Evolutionary conservation across 2,113 vertebrate species (phyloP), one percentile per base, ranked within the genome.

Genomic region (Apteryx owenii): DNA sequence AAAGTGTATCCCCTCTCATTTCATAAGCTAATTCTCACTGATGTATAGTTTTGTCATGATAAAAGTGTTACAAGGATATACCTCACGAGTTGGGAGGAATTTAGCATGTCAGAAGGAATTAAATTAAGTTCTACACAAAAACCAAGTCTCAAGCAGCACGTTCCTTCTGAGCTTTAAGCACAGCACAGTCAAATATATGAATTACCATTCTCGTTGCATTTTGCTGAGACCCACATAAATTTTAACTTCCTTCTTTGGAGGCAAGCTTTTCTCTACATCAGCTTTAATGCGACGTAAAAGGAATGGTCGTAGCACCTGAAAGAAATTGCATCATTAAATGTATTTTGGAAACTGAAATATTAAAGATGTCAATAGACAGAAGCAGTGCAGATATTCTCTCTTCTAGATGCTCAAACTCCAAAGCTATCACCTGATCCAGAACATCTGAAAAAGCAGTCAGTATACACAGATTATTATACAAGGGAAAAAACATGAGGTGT

Each of bases 151-250:
- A 36, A 66, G 69, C 51, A 94, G 50, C 70, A 54, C 44, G 6
- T 14, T 78, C 28, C 38, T 82, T 36, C 48, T 19, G 8, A 82
- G 48, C 64, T 13, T 82, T 28, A 78, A 56, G 26, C 54, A 70
- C 38, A 73, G 48, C 66, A 38, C 13, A 72, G 28, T 5, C 14
- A 54, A 51, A 5, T 11, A n/a, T 1, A 1, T 12, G 21, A n/a
- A 70, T 97, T 97, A 99, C 99, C 99, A 99, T 98, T 99, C 99
- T 95, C 99, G 98, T 44, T 99, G 99, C 99, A 99, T 99, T 98
- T 99, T 99, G 98, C 99, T 99, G 79, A 99, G 99, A 60, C 99
- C 99, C 58, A 99, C 99, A 17, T 99, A 99, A 94, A 99, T 99
- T 98, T 99, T 99, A 38, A 99, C 98, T 98, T 99, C 99, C 95